Evolutionary conservation across 2,797 vertebrate species (phyloP).

Genomic region (Eremophila alpestris): DNA sequence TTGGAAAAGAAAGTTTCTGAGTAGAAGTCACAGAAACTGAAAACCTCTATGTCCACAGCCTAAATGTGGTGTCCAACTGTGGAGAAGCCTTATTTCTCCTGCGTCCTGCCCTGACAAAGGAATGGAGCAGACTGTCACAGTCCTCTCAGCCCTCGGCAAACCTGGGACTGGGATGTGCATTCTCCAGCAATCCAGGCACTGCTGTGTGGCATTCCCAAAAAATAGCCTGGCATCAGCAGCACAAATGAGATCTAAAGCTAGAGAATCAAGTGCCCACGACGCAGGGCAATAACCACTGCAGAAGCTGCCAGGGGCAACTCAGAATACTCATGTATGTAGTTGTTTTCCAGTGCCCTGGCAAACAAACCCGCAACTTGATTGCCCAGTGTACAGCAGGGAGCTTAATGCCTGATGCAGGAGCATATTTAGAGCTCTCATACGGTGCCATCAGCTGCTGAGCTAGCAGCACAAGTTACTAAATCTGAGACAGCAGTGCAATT

Average conservation of each 20-base stretch:
- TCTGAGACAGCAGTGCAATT: background rate
- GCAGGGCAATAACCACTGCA: background rate
- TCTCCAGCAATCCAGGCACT: background rate
- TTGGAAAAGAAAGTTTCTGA: background rate
- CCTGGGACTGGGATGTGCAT: fast-evolving
- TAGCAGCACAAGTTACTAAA: background rate
- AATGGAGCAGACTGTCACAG: background rate
- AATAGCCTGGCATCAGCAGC: background rate
- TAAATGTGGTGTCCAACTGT: background rate
- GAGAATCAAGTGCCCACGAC: background rate
- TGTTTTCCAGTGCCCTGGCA: background rate
- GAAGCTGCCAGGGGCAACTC: background rate
- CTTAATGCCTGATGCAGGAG: background rate
- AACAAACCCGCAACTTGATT: background rate
- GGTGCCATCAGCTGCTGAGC: background rate
- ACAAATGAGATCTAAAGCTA: background rate
- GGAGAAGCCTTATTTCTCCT: background rate
- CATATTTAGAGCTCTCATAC: background rate
- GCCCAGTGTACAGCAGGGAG: background rate
- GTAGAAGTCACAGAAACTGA: background rate
- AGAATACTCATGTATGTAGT: background rate
- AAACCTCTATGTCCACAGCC: background rate
- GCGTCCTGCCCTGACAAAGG: fast-evolving
- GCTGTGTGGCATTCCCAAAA: background rate
- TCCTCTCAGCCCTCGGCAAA: background rate